These are phyloP conservation scores for Rattus norvegicus DNA, from an alignment of 2,113 vertebrate species.

Conservation along the genomic window GRCr8 NC_086034.1:57371001-57371500, in stretches of 20 bases:
- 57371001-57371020: neutral
- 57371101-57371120: neutral
- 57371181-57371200: slow-evolving; percentile 12
- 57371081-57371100: neutral
- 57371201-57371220: neutral
- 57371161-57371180: neutral
- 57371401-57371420: neutral
- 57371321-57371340: neutral
- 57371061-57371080: neutral
- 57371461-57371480: neutral
- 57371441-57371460: neutral
- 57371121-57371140: neutral
- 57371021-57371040: rapidly evolving
- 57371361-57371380: neutral
- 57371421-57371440: neutral
- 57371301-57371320: neutral
- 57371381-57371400: neutral
- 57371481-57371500: no score
- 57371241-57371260: neutral
- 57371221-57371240: neutral
- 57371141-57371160: neutral
- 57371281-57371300: neutral
- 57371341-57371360: neutral
- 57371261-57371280: neutral
- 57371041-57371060: neutral